phyloP scores from a whole-genome alignment of 2,113 vertebrate species.

The Calonectris borealis region DNA sequence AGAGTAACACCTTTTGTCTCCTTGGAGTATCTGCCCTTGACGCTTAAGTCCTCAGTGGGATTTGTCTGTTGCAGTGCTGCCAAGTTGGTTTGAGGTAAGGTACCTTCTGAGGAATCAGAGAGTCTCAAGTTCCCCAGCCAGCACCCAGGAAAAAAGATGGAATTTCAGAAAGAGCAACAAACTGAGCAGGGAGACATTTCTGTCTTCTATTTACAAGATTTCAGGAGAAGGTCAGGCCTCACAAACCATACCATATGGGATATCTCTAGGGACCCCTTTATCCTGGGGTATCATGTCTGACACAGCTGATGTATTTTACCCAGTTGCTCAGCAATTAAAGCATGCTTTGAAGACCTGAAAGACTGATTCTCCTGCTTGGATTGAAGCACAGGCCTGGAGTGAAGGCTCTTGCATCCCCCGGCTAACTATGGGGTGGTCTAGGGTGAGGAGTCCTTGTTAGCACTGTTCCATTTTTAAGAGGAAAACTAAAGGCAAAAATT shows the following conservation, averaged over 20 bases:
- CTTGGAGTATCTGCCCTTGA: background rate
- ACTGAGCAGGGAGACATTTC: background rate
- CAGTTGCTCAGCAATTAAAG: background rate
- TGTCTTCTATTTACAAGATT: background rate
- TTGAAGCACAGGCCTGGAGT: background rate
- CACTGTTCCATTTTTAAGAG: background rate
- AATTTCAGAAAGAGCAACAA: background rate
- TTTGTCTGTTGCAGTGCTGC: background rate
- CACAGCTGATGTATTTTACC: background rate
- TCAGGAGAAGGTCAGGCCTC: background rate
- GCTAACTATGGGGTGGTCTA: background rate
- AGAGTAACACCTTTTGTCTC: background rate
- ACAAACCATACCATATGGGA: background rate
- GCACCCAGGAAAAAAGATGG: accelerated
- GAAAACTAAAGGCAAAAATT: background rate
- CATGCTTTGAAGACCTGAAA: background rate
- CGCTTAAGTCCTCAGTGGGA: background rate
- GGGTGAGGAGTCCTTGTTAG: background rate
- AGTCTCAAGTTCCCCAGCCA: background rate
- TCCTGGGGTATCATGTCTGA: background rate
- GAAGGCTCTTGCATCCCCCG: background rate
- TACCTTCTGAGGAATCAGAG: background rate
- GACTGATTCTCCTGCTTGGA: background rate
- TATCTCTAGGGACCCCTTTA: background rate
- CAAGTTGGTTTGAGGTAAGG: background rate